phyloP scores from a whole-genome alignment of 1,140 invertebrate species.

The Acyrthosiphon pisum region DNA sequence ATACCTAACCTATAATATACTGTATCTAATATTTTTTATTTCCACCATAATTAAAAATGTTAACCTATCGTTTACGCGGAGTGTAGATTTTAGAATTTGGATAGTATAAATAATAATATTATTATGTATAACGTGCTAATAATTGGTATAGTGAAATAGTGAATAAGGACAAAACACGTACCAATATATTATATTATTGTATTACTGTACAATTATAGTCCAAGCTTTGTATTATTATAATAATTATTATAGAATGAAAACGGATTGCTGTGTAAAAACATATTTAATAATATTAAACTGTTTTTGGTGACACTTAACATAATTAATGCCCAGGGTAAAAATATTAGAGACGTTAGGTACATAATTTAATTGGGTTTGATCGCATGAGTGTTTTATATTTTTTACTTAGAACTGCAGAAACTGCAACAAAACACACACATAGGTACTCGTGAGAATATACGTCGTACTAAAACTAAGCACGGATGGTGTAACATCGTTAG shows the following conservation, averaged over 20 bases:
- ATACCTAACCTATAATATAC: too few species aligned
- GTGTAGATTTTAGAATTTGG: neutral
- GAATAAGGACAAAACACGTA: neutral
- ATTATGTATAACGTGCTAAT: neutral
- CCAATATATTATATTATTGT: too few species aligned
- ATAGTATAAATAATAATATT: neutral
- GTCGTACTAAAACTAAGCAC: neutral
- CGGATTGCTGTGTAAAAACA: neutral
- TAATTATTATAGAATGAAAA: neutral
- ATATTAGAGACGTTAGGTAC: neutral
- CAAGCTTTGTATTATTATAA: neutral
- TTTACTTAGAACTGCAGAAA: neutral
- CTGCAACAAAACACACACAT: neutral
- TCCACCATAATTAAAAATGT: neutral
- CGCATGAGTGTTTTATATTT: neutral
- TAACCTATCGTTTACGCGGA: too few species aligned
- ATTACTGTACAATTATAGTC: neutral
- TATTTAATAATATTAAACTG: neutral
- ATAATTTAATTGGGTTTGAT: neutral
- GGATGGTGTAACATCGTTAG: neutral
- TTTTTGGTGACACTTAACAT: neutral
- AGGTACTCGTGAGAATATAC: neutral
- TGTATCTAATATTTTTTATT: too few species aligned
- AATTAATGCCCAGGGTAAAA: neutral
- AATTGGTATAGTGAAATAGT: neutral